Percentiles rank a stretch among this genome's conserved stretches.
Evolutionary conservation across 2,888 invertebrate species (phyloP).

Genomic region (Cantharis rufa): DNA sequence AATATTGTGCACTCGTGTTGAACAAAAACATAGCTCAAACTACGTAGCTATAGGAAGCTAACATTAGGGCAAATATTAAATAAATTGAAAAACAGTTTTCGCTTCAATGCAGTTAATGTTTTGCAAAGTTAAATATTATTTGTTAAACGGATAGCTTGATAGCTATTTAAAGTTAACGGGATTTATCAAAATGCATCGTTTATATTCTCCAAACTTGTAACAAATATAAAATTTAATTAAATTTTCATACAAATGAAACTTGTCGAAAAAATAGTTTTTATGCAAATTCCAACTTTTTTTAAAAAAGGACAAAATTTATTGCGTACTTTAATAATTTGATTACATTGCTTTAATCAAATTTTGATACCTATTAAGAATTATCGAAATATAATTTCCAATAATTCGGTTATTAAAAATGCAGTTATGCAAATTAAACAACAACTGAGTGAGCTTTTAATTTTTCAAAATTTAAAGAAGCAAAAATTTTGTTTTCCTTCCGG

Average conservation of each 20-base stretch:
- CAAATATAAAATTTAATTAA: neutral
- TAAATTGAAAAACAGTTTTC: slow-evolving; percentile 30
- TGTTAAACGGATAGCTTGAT: slow-evolving; percentile 2
- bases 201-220: neutral
- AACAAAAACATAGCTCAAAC: slow-evolving; percentile 26
- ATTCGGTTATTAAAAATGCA: too few species aligned
- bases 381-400: too few species aligned
- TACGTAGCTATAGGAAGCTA: slow-evolving; percentile 18
- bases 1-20: slow-evolving; percentile 31
- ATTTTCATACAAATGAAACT: neutral
- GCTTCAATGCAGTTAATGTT: slow-evolving; percentile 19
- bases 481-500: neutral
- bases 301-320: too few species aligned
- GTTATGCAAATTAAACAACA: too few species aligned
- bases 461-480: neutral
- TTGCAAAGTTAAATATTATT: slow-evolving; percentile 19
- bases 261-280: neutral
- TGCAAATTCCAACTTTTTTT: too few species aligned
- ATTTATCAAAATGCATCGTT: slow-evolving; percentile 2
- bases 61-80: slow-evolving; percentile 28
- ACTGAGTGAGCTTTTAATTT: too few species aligned
- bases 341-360: too few species aligned
- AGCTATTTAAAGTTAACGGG: slow-evolving; percentile 3
- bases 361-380: too few species aligned
- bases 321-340: too few species aligned